Evolutionary conservation across 1,140 invertebrate species (phyloP), one percentile per base, ranked within the genome.

Genomic region (Panulirus ornatus): DNA sequence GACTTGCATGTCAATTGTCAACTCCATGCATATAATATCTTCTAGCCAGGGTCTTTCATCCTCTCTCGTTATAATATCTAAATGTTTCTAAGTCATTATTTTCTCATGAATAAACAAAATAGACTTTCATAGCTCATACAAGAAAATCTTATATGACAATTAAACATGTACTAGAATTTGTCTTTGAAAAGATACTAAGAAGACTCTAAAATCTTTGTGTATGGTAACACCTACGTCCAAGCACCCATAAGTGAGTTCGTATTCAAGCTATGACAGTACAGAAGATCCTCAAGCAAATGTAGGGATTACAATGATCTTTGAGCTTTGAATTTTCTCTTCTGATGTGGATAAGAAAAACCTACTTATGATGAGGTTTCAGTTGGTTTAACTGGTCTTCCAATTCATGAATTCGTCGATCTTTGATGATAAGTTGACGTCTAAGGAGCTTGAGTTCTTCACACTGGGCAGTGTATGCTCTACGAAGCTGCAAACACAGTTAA

Each of bases 361-460:
- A 88, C 30, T 88, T 88, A 30, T 79, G 75, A 63, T n/a, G 38
- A n/a, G 36, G 38, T 79, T 66, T 88, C 22, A 88, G 36, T 38
- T 88, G 75, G 58, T 89, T 89, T 30, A 89, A 70, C 27, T 89
- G 87, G 79, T 89, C 81, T 54, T 89, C 87, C 44, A 89, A 70
- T 79, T 89, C 87, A 42, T 89, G 87, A 42, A 89, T 89, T 73
- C 47, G 42, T 44, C 87, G 87, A 66, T 89, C 87, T 47, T 89
- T 89, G 66, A 89, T 54, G 66, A 89, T 83, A 16, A 89, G 66
- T 54, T 89, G 87, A 19, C 87, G 79, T 54, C 87, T 66, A 63
- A 89, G 79, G 22, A 89, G 79, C 47, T 89, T 89, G 16, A 89
- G 87, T 66, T 89, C 87, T 75, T 89, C 87, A 75, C 87, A 89